Base-by-base conservation (phyloP, 2,888 invertebrate genomes). In the Tachystola acroxantha region DNA sequence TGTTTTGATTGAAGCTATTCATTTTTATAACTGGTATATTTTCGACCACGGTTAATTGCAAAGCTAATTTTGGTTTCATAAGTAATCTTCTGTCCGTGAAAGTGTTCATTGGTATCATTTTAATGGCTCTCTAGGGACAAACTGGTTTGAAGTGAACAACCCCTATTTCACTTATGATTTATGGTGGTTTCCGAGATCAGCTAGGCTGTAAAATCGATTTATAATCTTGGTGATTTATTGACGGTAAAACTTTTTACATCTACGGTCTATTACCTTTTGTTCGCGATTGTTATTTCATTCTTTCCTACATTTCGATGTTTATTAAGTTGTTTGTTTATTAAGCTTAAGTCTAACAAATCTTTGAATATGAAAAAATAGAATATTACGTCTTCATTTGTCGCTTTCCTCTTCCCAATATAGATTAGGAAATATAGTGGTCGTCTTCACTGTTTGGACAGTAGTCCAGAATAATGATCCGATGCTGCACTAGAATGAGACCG, bases 171-270 rank as follows among this genome's bases (percentile, higher is more conserved):
- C 45, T 59, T 66, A 67, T 78, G 80, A 82, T 80, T 84, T 82
- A 81, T 64, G 56, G 59, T 53, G 49, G 45, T 65, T 68, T 57
- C 65, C 61, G 61, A 56, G 60, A 78, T 77, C 67, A 72, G 64
- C 67, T 75, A 64, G 63, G 70, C 61, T 73, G 67, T 74, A 71
- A 76, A 81, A 69, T 56, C 74, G 72, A 81, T 80, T 78, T 81
- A 77, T 73, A 77, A 77, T 76, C 68, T 69, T 51, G 39, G 50
- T 77, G 80, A 84, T 82, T 80, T 84, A 82, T 80, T 53, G 73
- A 50, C 49, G 56, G 68, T 71, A 71, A 73, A 76, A 77, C 59
- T 74, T 78, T 72, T 73, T 64, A 69, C 62, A 62, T 62, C 59
- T 48, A 46, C 47, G 35, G 48, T 42, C 49, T 45, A 46, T 41